Base-by-base conservation (phyloP, 2,113 vertebrate species). In the Mandrillus leucophaeus region DNA sequence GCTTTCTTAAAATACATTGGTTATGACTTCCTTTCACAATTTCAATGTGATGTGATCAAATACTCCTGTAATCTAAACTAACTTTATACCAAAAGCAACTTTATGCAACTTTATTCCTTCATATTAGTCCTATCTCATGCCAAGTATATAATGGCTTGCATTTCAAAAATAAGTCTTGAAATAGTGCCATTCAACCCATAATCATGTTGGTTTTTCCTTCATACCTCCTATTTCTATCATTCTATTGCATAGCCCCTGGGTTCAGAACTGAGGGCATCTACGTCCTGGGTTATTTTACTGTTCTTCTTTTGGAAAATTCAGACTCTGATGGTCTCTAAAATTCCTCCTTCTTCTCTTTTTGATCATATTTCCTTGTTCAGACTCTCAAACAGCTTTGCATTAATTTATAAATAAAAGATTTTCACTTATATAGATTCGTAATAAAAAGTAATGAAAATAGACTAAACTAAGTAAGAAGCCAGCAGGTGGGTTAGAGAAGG, bases 11-110 rank as follows among this genome's bases (percentile, higher is more conserved):
- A 97, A 96, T 81, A 97, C 90, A 79, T 52, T 92, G 27, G 43
- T 70, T 84, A 55, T 57, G 57, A 95, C n/a, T 84, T 89, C 79
- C 43, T 91, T 95, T 88, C 79, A 57, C 30, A 81, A 84, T 87
- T 95, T 86, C 79, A 86, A 38, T 84, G 59, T 97, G 43, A 73
- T 83, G 1, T 59, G 88, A 93, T 92, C 94, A 96, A 96, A 92
- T 12, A 78, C 50, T 48, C 57, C 61, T 83, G 17, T 52, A 92
- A 94, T 92, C 45, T 75, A 92, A 96, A 72, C n/a, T 78, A 97
- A 94, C 52, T 27, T 95, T 79, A 76, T 61, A 81, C 38, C 68
- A 93, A 92, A 96, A 94, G 14, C 70, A 96, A 92, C 43, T 88
- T 81, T 38, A 84, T 70, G 40, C n/a, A 40, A 73, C 23, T 90